Percentiles rank a stretch among this genome's conserved stretches.
Evolutionary conservation across 2,888 invertebrate genomes (phyloP).

Genomic region (Parascotia fuliginaria): DNA sequence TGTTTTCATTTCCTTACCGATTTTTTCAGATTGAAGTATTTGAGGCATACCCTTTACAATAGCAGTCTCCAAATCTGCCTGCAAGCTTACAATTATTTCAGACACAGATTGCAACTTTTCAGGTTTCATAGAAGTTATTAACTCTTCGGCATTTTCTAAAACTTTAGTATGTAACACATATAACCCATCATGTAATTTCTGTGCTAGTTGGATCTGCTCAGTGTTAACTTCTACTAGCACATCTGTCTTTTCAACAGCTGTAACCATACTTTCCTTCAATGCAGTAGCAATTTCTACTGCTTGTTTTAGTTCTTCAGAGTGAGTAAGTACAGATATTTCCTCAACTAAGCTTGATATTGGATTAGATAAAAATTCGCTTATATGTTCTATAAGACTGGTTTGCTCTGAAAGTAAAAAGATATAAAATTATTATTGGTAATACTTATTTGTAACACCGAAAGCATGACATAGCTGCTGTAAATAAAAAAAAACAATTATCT

Average conservation of each 20-base stretch:
- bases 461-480: constrained; percentile 4
- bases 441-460: constrained; percentile 5
- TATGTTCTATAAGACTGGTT: constrained; percentile 39
- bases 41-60: constrained; percentile 27
- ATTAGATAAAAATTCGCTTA: constrained; percentile 47
- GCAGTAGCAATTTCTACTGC: constrained; percentile 26
- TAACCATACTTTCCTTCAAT: constrained; percentile 38
- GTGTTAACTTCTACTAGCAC: constrained; percentile 10
- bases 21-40: constrained; percentile 17
- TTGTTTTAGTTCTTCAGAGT: constrained; percentile 36
- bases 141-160: constrained; percentile 45
- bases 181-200: constrained; percentile 47
- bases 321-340: constrained; percentile 31
- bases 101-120: constrained; percentile 48
- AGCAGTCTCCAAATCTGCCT: constrained; percentile 51
- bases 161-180: constrained; percentile 46
- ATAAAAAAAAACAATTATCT: not conserved
- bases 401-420: constrained; percentile 29
- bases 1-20: constrained; percentile 19
- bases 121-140: constrained; percentile 31
- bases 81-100: constrained; percentile 54
- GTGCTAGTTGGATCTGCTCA: constrained; percentile 42
- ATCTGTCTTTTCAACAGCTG: constrained; percentile 19
- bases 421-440: not conserved
- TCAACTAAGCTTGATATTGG: constrained; percentile 39